Conservation (phyloP, 1,140 invertebrate genomes). For the Zaprionus ghesquierei region DNA sequence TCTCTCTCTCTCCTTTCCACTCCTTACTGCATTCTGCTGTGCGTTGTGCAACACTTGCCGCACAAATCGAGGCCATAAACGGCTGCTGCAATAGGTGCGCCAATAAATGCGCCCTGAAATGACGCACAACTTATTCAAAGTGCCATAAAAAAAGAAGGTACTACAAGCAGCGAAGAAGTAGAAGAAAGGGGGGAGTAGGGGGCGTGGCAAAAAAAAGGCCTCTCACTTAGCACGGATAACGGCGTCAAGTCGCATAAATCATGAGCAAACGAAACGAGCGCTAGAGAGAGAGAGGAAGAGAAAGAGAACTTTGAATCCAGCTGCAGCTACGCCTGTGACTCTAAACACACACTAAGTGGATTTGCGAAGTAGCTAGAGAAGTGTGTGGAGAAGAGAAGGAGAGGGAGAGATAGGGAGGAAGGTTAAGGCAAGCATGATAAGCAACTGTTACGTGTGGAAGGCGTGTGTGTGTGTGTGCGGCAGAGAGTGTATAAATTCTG, state of each 20-base stretch:
- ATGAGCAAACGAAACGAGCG: conserved; percentile 36
- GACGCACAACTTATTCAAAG: conserved; percentile 74
- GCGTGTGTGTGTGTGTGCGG: conserved; percentile 3
- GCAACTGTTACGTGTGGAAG: conserved; percentile 8
- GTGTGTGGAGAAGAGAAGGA: not conserved
- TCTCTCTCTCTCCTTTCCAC: not conserved
- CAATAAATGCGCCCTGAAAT: conserved; percentile 54
- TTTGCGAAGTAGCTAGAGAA: conserved; percentile 46
- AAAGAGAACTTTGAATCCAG: not conserved
- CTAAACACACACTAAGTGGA: conserved; percentile 81
- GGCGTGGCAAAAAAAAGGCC: not conserved
- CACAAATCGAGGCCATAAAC: conserved; percentile 15
- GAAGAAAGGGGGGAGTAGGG: not conserved
- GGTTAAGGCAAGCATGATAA: conserved; percentile 35
- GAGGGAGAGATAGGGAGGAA: not conserved
- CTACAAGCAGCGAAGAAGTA: not conserved
- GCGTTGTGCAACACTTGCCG: conserved; percentile 7
- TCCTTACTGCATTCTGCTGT: not conserved
- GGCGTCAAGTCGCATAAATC: conserved; percentile 58
- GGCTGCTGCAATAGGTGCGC: conserved; percentile 54
- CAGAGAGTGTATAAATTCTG: conserved; percentile 64
- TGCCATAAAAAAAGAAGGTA: conserved; percentile 55
- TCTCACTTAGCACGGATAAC: conserved; percentile 19
- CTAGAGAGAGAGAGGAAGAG: not conserved
- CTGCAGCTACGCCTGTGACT: conserved; percentile 11